Evolutionary conservation across 2,888 invertebrate genomes (phyloP), one percentile per base, ranked within the genome.

Genomic region (Ormyrus rosae): DNA sequence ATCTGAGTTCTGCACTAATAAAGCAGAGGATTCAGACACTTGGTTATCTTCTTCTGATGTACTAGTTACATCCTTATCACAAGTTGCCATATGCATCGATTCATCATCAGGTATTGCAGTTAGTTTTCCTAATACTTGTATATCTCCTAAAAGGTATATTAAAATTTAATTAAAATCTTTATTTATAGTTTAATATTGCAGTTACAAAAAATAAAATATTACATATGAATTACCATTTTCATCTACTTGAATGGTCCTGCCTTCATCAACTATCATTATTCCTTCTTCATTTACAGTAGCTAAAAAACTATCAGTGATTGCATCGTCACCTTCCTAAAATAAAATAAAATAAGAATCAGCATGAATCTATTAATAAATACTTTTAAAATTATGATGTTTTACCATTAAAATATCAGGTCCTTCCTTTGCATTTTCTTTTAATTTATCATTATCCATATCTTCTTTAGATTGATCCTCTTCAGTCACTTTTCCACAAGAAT

Each of bases 241-340:
- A 80, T 89, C 87, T 1, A 88, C 86, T 85, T 87, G 84, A 76
- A 89, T 86, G 0, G 87, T 85, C 63, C 87, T 86, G 1, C 88
- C 83, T 51, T 86, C 87, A 4, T 86, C 87, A 0, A 89, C 87
- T 81, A 89, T 88, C 83, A 89, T 86, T n/a, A 88, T 86, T 63
- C 88, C 89, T 64, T 85, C 86, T 75, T 89, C 86, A 60, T 87
- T 84, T 10, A 89, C 86, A 48, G 86, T 87, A 0, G 88, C 87
- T 64, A 89, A 60, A 65, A 89, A 88, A 58, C 85, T 84, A 46
- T 86, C 85, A 76, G 85, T 84, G 19, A 78, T 69, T 34, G 34
- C 53, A 50, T 81, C 64, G 46, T 78, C 68, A 58, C 55, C 76
- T 9, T 83, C 83, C 86, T 87, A 34, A 85, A 84, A 67, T 8